Conservation (phyloP, 2,888 invertebrate species). For the Oscheius sp. region DNA sequence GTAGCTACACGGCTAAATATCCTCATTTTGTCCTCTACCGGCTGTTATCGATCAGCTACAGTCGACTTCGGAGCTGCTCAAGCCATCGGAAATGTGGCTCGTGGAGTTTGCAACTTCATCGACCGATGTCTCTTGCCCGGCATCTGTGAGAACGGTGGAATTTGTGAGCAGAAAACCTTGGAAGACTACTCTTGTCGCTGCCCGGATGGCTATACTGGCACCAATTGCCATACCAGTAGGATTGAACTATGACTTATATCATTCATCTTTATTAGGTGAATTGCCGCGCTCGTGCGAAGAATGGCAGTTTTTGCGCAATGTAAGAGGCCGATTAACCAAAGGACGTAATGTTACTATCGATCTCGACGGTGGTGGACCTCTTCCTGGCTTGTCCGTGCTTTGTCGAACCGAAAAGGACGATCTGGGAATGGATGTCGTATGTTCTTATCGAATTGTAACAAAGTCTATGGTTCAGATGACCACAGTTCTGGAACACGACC, state of each 20-base stretch:
- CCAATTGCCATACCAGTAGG: slow-evolving; percentile 68
- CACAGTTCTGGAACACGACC: slow-evolving; percentile 57
- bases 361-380: slow-evolving; percentile 69
- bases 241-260: not conserved
- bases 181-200: slow-evolving; percentile 63
- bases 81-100: slow-evolving; percentile 56
- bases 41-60: slow-evolving; percentile 69
- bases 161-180: slow-evolving; percentile 61
- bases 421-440: slow-evolving; percentile 45
- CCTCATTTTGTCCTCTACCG: slow-evolving; percentile 59
- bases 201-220: slow-evolving; percentile 60
- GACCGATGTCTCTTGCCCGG: slow-evolving; percentile 61
- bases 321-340: slow-evolving; percentile 40
- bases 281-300: slow-evolving; percentile 70
- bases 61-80: slow-evolving; percentile 62
- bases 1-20: slow-evolving; percentile 59
- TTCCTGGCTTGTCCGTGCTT: slow-evolving; percentile 61
- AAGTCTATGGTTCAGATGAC: slow-evolving; percentile 36
- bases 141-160: slow-evolving; percentile 68
- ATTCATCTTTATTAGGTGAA: slow-evolving; percentile 50
- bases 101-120: slow-evolving; percentile 56
- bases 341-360: slow-evolving; percentile 65
- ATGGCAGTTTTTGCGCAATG: slow-evolving; percentile 50
- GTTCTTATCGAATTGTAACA: not conserved
- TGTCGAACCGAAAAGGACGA: slow-evolving; percentile 59